These are phyloP conservation scores for Bos javanicus DNA, from an alignment of 2,113 vertebrate genomes.

Conservation along the genomic window DNA sequence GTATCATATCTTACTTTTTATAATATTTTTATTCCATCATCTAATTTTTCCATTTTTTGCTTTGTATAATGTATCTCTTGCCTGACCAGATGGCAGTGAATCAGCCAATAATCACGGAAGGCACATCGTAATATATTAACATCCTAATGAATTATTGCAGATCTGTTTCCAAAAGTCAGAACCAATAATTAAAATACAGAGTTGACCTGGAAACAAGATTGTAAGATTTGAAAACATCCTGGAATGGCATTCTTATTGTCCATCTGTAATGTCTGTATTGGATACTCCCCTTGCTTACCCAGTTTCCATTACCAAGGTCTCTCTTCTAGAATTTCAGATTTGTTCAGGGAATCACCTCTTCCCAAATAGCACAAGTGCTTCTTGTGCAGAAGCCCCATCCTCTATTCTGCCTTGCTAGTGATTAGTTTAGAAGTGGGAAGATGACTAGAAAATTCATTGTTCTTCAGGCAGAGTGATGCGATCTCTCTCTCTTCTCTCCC, in stretches of 20 bases:
- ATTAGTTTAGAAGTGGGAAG: not conserved
- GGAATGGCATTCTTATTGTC: not conserved
- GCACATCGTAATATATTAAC: slow-evolving; percentile 73
- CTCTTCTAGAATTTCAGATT: not conserved
- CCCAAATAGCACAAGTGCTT: not conserved
- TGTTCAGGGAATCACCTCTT: not conserved
- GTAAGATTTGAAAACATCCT: slow-evolving; percentile 13
- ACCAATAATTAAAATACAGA: slow-evolving; percentile 65
- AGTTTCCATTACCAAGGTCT: not conserved
- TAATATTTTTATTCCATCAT: slow-evolving; percentile 33
- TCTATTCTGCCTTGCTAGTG: not conserved
- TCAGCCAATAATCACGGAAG: slow-evolving; percentile 74
- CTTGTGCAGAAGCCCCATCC: not conserved
- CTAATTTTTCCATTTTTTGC: slow-evolving; percentile 37
- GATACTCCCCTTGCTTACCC: not conserved
- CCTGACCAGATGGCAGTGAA: slow-evolving; percentile 75
- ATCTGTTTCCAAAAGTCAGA: slow-evolving; percentile 73
- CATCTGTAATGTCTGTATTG: not conserved
- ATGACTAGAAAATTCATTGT: not conserved
- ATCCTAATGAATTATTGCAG: slow-evolving; percentile 74
- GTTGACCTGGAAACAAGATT: slow-evolving; percentile 53
- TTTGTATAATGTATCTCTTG: slow-evolving; percentile 61
- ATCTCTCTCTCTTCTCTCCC: not conserved
- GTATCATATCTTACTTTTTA: slow-evolving; percentile 15
- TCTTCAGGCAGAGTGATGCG: not conserved